Evolutionary conservation across 2,888 invertebrate genomes (phyloP).

Genomic region (Amphimallon solstitiale): DNA sequence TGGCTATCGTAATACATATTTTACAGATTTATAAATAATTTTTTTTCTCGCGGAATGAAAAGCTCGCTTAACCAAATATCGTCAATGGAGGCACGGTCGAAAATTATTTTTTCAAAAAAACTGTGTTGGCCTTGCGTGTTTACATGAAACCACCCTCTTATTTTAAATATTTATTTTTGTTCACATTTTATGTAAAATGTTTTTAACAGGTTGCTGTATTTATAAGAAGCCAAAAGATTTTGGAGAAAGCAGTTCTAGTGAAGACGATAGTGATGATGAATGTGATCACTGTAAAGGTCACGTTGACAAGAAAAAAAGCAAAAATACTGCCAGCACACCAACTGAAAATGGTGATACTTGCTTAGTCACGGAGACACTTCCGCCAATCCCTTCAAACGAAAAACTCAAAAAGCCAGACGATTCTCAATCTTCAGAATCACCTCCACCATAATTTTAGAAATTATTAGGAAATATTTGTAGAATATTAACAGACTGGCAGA

Average conservation of each 20-base stretch:
- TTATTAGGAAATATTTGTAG: conserved; percentile 14
- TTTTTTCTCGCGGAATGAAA: no score
- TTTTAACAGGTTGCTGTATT: conserved; percentile 85
- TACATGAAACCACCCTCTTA: no score
- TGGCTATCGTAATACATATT: no score
- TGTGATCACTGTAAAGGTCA: conserved; percentile 90
- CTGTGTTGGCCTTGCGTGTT: no score
- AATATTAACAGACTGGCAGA: conserved; percentile 14
- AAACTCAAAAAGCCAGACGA: neutral
- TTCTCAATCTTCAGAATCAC: conserved; percentile 17
- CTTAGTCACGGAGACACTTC: neutral
- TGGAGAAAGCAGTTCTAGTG: conserved; percentile 88
- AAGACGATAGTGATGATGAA: conserved; percentile 82
- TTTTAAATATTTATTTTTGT: no score
- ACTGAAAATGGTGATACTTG: conserved; percentile 8
- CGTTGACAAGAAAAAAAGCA: conserved; percentile 69
- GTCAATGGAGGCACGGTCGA: no score
- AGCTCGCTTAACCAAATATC: no score
- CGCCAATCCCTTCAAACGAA: neutral
- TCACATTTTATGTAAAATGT: neutral
- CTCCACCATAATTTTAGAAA: conserved; percentile 1
- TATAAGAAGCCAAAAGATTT: conserved; percentile 90
- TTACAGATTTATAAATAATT: no score
- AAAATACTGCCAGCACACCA: conserved; percentile 32
- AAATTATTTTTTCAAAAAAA: no score